Evolutionary conservation across 2,888 invertebrate genomes (phyloP).

Genomic region (Carterocephalus palaemon): DNA sequence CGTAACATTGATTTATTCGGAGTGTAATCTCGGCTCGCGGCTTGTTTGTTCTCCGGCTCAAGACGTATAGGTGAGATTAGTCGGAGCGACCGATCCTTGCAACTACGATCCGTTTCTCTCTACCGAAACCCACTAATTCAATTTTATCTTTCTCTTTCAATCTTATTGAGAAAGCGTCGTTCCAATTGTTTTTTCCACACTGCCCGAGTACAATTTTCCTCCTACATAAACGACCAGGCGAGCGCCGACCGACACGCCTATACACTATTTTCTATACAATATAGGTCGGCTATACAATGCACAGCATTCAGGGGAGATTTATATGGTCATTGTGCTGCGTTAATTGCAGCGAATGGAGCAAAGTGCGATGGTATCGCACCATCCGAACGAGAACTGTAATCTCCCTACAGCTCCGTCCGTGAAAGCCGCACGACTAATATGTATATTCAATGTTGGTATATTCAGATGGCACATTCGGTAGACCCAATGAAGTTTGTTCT

Average conservation of each 20-base stretch:
- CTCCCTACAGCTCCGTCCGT: slow-evolving; percentile 43
- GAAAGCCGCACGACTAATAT: slow-evolving; percentile 35
- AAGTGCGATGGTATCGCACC: slow-evolving; percentile 67
- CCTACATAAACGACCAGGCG: slow-evolving; percentile 11
- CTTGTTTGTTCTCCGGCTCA: slow-evolving; percentile 75
- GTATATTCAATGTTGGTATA: slow-evolving; percentile 9
- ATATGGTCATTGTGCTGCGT: slow-evolving; percentile 74
- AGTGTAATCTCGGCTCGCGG: slow-evolving; percentile 73
- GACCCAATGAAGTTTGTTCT: neutral
- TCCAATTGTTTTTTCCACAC: slow-evolving; percentile 12
- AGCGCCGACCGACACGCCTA: slow-evolving; percentile 19
- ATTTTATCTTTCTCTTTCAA: slow-evolving; percentile 19
- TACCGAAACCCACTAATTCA: slow-evolving; percentile 20
- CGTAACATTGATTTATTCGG: slow-evolving; percentile 78
- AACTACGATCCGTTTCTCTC: slow-evolving; percentile 20
- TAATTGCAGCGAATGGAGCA: slow-evolving; percentile 73
- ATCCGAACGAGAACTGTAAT: slow-evolving; percentile 64
- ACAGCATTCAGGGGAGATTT: slow-evolving; percentile 68
- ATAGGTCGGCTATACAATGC: slow-evolving; percentile 56
- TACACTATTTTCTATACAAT: too few species aligned
- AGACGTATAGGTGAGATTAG: slow-evolving; percentile 74
- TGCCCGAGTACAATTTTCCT: slow-evolving; percentile 3
- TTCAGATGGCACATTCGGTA: neutral
- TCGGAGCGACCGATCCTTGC: slow-evolving; percentile 52
- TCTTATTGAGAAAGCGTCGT: slow-evolving; percentile 9